Evolutionary conservation across 2,797 vertebrate species (phyloP).

Genomic region (Fundulus diaphanus): DNA sequence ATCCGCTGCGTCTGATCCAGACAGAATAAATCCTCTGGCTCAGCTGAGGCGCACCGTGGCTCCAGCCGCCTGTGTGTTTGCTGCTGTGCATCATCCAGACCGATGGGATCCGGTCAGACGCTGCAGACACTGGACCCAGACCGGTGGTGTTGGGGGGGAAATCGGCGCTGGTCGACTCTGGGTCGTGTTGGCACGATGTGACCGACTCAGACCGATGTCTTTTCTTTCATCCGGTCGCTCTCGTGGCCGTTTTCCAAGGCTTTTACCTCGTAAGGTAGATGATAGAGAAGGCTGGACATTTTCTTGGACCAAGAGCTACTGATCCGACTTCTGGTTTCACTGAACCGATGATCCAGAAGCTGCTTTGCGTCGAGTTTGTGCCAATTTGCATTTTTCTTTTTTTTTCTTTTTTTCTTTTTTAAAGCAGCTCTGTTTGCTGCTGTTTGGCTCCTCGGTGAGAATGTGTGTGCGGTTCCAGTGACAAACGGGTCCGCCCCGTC

Average conservation of each 20-base stretch:
- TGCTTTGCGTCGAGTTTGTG: neutral
- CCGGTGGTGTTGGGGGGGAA: neutral
- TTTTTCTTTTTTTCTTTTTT: too few species aligned
- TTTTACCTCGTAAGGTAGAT: too few species aligned
- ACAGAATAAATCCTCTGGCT: constrained; percentile 58
- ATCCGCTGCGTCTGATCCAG: constrained; percentile 55
- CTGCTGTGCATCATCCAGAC: constrained; percentile 12
- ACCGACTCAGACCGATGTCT: too few species aligned
- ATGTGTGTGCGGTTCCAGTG: neutral
- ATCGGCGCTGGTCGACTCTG: neutral
- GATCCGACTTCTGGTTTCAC: neutral
- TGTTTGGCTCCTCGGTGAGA: neutral
- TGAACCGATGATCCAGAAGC: neutral
- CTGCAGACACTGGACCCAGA: constrained; percentile 41
- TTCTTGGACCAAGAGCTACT: too few species aligned
- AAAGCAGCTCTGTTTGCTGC: neutral
- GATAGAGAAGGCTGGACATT: too few species aligned
- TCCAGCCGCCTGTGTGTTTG: constrained; percentile 29
- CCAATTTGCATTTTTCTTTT: neutral
- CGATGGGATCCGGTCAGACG: constrained; percentile 51
- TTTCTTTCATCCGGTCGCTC: too few species aligned
- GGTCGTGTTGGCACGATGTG: constrained; percentile 9
- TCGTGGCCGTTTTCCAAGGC: too few species aligned
- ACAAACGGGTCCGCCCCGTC: neutral
- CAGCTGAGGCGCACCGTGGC: constrained; percentile 39